Evolutionary conservation across 2,888 invertebrate species (phyloP).

Genomic region (Schizaphis graminum): DNA sequence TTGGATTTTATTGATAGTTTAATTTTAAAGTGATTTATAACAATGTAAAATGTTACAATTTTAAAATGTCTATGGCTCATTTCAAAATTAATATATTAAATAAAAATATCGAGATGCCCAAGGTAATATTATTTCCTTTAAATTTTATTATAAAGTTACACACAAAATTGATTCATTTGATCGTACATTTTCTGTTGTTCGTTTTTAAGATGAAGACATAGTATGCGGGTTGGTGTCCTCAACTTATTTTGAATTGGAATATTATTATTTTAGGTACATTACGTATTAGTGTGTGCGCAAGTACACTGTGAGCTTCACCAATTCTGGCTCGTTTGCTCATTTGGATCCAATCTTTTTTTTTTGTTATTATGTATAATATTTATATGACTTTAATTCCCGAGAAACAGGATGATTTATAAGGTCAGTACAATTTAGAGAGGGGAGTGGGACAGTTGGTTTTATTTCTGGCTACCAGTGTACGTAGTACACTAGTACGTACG

Average conservation of each 20-base stretch:
- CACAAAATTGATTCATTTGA: neutral
- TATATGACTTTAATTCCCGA: conserved; percentile 44
- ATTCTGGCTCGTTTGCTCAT: conserved; percentile 19
- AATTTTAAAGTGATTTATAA: no score
- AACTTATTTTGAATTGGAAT: neutral
- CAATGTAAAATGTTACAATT: no score
- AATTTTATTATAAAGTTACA: neutral
- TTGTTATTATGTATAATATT: conserved; percentile 23
- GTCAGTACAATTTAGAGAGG: neutral
- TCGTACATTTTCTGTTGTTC: no score
- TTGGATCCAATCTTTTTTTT: conserved; percentile 25
- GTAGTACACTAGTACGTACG: neutral
- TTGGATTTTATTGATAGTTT: no score
- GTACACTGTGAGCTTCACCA: neutral
- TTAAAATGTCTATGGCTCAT: no score
- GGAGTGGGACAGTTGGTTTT: conserved; percentile 20
- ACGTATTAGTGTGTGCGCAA: neutral
- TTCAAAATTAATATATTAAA: neutral
- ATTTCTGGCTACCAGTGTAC: conserved; percentile 43
- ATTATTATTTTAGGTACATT: conserved; percentile 7
- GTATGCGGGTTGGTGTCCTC: neutral
- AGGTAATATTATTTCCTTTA: neutral
- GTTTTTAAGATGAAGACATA: neutral
- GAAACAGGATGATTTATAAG: conserved; percentile 50
- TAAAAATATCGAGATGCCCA: neutral